Conservation (phyloP, 2,888 invertebrate genomes). For the Plebejus anna region DNA sequence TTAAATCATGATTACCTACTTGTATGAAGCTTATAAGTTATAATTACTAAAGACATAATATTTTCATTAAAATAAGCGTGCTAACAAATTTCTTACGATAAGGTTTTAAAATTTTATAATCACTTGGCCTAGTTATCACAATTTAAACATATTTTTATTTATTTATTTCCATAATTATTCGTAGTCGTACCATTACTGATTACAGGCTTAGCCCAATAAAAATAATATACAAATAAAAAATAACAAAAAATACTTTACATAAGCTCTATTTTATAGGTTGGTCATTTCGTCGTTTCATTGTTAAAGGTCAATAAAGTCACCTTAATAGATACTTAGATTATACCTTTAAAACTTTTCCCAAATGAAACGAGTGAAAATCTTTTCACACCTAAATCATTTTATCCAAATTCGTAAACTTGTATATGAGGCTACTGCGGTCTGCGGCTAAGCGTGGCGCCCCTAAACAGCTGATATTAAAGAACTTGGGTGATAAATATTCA, state of each 20-base stretch:
- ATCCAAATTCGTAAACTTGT: constrained; percentile 19
- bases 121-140: too few relatives aligned
- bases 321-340: neutral
- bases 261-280: too few relatives aligned
- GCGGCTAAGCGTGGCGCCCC: constrained; percentile 41
- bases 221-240: too few relatives aligned
- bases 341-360: neutral
- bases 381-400: constrained; percentile 14
- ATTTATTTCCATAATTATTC: too few relatives aligned
- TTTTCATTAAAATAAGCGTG: too few relatives aligned
- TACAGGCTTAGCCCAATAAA: too few relatives aligned
- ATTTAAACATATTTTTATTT: too few relatives aligned
- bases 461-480: constrained; percentile 73
- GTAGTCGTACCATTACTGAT: too few relatives aligned
- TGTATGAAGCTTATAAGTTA: neutral
- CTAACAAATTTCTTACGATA: too few relatives aligned
- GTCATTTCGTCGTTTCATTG: too few relatives aligned
- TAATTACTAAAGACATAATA: neutral
- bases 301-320: too few relatives aligned
- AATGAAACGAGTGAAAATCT: neutral
- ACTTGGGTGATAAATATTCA: constrained; percentile 79
- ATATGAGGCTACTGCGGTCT: constrained; percentile 38
- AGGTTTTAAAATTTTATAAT: neutral
- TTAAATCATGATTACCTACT: neutral
- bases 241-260: too few relatives aligned